Conservation (phyloP, 2,888 invertebrate genomes). For the Tanaodytes sp. region DNA sequence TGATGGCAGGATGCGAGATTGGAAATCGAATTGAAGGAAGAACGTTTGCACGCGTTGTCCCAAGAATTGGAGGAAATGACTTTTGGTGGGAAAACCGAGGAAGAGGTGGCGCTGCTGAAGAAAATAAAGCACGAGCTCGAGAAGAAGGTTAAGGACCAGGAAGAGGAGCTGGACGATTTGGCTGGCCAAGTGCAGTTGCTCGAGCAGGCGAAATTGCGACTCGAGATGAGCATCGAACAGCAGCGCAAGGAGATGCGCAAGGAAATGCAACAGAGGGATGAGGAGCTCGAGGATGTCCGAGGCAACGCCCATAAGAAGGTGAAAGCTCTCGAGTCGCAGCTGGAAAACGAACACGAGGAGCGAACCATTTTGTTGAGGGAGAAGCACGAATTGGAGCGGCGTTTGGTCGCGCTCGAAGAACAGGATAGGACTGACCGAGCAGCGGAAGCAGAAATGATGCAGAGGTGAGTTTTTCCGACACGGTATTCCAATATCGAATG, state of each 20-base stretch:
- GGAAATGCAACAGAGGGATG: slow-evolving; percentile 91
- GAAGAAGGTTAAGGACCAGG: slow-evolving; percentile 87
- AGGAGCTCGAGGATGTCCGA: slow-evolving; percentile 93
- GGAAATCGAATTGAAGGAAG: slow-evolving; percentile 91
- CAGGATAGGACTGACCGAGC: slow-evolving; percentile 82
- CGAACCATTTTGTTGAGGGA: slow-evolving; percentile 88
- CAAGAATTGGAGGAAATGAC: slow-evolving; percentile 90
- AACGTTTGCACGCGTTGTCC: slow-evolving; percentile 84
- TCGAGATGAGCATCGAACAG: slow-evolving; percentile 95
- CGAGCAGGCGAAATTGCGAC: slow-evolving; percentile 91
- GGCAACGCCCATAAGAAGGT: slow-evolving; percentile 93
- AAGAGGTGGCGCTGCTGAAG: slow-evolving; percentile 87
- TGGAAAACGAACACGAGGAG: slow-evolving; percentile 95
- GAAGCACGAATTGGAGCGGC: slow-evolving; percentile 91
- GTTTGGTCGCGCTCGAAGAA: slow-evolving; percentile 86
- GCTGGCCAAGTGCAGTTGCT: slow-evolving; percentile 91
- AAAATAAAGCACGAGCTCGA: slow-evolving; percentile 91
- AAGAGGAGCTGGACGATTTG: slow-evolving; percentile 96
- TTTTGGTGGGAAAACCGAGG: slow-evolving; percentile 85
- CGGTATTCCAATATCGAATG: too few species aligned
- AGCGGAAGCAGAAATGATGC: slow-evolving; percentile 76
- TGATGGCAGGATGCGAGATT: slow-evolving; percentile 83
- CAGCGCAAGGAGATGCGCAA: slow-evolving; percentile 91
- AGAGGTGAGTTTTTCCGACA: slow-evolving; percentile 66
- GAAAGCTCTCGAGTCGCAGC: slow-evolving; percentile 90